A percentile compares a stretch with the other conserved stretches of the same genome.
These are phyloP conservation scores for Lasius fuliginosus DNA, from an alignment of 2,888 invertebrate species.

Conservation along the genomic window DNA sequence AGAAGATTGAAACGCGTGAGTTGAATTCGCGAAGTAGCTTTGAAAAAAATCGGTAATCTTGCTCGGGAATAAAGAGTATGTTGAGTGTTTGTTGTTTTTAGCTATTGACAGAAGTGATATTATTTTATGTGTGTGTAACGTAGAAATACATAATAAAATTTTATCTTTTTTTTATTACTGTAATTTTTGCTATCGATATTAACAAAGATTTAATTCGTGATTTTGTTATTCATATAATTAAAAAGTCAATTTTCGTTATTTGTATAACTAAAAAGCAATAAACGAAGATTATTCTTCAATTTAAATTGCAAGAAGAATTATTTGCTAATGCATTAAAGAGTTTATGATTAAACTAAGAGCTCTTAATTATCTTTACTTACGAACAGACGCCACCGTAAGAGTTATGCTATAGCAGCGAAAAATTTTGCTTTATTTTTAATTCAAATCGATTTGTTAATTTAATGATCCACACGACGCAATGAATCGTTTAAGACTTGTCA, in stretches of 20 bases:
- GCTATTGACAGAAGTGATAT: not conserved
- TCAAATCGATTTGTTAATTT: not conserved
- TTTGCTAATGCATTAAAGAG: not conserved
- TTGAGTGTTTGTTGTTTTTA: not conserved
- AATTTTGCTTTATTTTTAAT: not conserved
- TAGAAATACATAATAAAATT: not conserved
- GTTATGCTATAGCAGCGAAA: constrained; percentile 13
- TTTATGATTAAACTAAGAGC: not conserved
- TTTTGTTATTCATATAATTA: not conserved
- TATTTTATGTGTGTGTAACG: not conserved
- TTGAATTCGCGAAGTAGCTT: not conserved
- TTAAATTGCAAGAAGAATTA: not conserved
- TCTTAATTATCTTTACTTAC: not conserved
- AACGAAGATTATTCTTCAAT: too few species aligned
- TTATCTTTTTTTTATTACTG: not conserved
- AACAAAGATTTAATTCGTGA: not conserved
- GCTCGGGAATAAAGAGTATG: not conserved
- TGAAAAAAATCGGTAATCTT: not conserved
- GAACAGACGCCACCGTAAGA: not conserved
- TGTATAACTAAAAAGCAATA: not conserved
- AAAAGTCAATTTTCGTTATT: not conserved
- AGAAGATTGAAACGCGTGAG: not conserved
- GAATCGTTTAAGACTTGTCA: not conserved
- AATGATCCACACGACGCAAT: constrained; percentile 21
- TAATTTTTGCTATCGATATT: not conserved